Conservation (phyloP, 37 sponge, comb jelly and placozoan species). For the Petrosia ficiformis region DNA sequence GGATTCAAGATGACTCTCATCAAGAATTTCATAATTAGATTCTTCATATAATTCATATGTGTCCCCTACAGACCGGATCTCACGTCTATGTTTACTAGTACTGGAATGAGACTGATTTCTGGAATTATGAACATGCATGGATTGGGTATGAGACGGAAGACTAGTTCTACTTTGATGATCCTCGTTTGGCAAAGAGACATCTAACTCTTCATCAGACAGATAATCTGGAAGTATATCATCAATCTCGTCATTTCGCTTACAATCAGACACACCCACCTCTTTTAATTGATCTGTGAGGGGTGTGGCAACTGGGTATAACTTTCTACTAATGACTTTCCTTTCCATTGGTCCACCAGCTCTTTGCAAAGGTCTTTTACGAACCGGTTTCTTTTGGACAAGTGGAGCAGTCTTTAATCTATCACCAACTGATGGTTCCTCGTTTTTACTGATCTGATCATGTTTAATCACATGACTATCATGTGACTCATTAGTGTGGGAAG, state of each 20-base stretch:
- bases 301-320: too few species aligned
- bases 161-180: neutral
- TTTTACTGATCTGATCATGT: neutral
- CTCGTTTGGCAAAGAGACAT: neutral
- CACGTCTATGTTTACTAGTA: neutral
- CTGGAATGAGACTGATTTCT: too few species aligned
- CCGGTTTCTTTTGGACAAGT: neutral
- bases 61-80: too few species aligned
- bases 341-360: neutral
- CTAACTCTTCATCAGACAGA: neutral
- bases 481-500: too few species aligned
- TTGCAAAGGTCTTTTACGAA: neutral
- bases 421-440: neutral
- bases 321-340: too few species aligned
- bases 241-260: too few species aligned
- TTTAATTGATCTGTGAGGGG: neutral
- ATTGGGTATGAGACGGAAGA: neutral
- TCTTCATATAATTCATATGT: too few species aligned
- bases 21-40: too few species aligned
- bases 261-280: too few species aligned
- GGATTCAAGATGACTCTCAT: constrained; percentile 17
- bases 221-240: neutral
- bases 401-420: neutral
- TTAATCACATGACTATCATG: neutral
- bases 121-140: neutral